Percentiles rank a stretch among this genome's conserved stretches.
Conservation (phyloP, 1,140 invertebrate genomes). For the Bombus balteatus region DNA sequence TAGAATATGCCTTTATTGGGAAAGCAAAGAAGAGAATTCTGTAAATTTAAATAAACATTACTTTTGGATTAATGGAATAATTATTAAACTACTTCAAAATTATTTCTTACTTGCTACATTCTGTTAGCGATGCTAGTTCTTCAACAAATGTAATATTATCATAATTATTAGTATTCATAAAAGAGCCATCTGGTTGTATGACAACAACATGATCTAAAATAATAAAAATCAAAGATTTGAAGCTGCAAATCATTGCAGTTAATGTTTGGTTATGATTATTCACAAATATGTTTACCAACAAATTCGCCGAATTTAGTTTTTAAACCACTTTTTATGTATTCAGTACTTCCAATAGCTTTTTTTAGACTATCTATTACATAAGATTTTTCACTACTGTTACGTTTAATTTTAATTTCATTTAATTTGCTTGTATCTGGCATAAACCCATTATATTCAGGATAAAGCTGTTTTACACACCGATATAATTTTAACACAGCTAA, state of each 20-base stretch:
- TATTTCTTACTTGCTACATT: constrained; percentile 80
- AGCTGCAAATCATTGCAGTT: not conserved
- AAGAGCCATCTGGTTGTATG: constrained; percentile 82
- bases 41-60: constrained; percentile 58
- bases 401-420: not conserved
- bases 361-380: constrained; percentile 70
- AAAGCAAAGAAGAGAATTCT: constrained; percentile 80
- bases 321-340: constrained; percentile 79
- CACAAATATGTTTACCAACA: constrained; percentile 78
- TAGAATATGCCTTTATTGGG: constrained; percentile 72
- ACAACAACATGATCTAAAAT: constrained; percentile 83
- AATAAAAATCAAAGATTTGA: constrained; percentile 42
- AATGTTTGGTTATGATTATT: not conserved
- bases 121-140: constrained; percentile 76
- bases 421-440: constrained; percentile 32
- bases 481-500: constrained; percentile 81
- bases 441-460: constrained; percentile 79
- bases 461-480: constrained; percentile 83
- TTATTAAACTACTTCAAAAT: constrained; percentile 35
- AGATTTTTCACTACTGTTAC: not conserved
- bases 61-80: not conserved
- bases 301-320: constrained; percentile 78
- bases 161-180: constrained; percentile 76
- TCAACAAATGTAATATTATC: constrained; percentile 70
- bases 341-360: constrained; percentile 78